A percentile compares a stretch with the other conserved stretches of the same genome.
Evolutionary conservation across 2,888 invertebrate species (phyloP).

Genomic region (Blastobasis lacticolella): DNA sequence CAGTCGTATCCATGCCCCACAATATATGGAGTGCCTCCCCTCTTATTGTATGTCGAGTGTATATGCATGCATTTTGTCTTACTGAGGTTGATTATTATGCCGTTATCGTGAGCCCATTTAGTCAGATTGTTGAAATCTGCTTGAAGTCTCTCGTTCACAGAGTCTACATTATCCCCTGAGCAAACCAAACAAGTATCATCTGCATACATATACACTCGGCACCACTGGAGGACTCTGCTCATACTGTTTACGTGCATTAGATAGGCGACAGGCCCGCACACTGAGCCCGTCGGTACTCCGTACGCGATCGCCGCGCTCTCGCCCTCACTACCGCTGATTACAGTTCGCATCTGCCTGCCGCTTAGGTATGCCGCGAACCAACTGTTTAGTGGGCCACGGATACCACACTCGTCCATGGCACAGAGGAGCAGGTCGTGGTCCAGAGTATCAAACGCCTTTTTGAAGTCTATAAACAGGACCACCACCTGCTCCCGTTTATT

Average conservation of each 20-base stretch:
- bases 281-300: slow-evolving; percentile 17
- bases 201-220: slow-evolving; percentile 13
- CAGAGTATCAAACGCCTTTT: slow-evolving; percentile 15
- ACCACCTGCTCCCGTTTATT: slow-evolving; percentile 11
- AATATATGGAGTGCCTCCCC: too few relatives aligned
- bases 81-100: too few relatives aligned
- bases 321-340: slow-evolving; percentile 6
- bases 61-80: too few relatives aligned
- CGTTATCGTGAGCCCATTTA: slow-evolving; percentile 6
- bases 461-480: slow-evolving; percentile 13
- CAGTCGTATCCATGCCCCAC: too few relatives aligned
- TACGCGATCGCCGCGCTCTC: background rate
- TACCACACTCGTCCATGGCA: slow-evolving; percentile 7
- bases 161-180: slow-evolving; percentile 4
- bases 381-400: slow-evolving; percentile 9
- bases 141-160: slow-evolving; percentile 6
- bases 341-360: slow-evolving; percentile 7
- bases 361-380: slow-evolving; percentile 13
- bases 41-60: too few relatives aligned
- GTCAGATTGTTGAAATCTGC: slow-evolving; percentile 5
- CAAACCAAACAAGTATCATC: slow-evolving; percentile 18
- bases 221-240: slow-evolving; percentile 1
- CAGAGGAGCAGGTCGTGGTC: slow-evolving; percentile 8
- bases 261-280: slow-evolving; percentile 15
- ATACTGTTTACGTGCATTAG: slow-evolving; percentile 11